Conservation (phyloP, 2,888 invertebrate genomes). For the Terebella lapidaria region DNA sequence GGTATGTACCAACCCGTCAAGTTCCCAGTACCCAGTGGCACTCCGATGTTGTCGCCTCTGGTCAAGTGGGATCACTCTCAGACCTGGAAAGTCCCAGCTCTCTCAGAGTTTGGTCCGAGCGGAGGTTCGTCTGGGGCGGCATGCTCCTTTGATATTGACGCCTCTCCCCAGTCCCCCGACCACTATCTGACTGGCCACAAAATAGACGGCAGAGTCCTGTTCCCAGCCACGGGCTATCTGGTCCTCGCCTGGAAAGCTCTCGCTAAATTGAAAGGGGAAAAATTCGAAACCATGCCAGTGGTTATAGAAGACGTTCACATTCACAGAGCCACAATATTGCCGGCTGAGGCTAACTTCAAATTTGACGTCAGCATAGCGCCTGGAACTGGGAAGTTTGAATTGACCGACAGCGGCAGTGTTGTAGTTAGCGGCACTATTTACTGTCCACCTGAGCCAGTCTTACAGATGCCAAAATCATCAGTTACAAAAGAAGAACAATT, state of each 20-base stretch:
- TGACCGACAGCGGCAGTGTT: constrained; percentile 79
- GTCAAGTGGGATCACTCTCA: constrained; percentile 85
- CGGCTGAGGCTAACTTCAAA: constrained; percentile 52
- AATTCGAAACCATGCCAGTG: constrained; percentile 71
- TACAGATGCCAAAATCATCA: constrained; percentile 4
- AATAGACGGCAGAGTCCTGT: constrained; percentile 83
- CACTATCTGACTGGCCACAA: constrained; percentile 65
- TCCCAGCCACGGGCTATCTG: constrained; percentile 72
- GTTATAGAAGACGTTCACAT: constrained; percentile 86
- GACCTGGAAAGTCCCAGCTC: constrained; percentile 65
- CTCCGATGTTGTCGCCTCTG: constrained; percentile 76
- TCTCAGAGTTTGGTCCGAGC: constrained; percentile 28
- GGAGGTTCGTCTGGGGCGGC: constrained; percentile 26
- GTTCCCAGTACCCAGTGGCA: constrained; percentile 81
- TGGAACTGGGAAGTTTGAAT: constrained; percentile 65
- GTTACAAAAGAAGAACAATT: constrained; percentile 12
- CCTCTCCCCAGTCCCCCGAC: constrained; percentile 50
- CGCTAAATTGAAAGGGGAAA: constrained; percentile 46
- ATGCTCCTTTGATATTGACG: constrained; percentile 39
- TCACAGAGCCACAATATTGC: constrained; percentile 87
- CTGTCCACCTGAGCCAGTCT: constrained; percentile 18
- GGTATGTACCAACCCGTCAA: constrained; percentile 66
- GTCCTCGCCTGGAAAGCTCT: constrained; percentile 59
- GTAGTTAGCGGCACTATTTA: constrained; percentile 67
- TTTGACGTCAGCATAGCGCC: constrained; percentile 47